Evolutionary conservation across 2,888 invertebrate species (phyloP), one percentile per base, ranked within the genome.

Genomic region (Acanthosepion pharaonis): DNA sequence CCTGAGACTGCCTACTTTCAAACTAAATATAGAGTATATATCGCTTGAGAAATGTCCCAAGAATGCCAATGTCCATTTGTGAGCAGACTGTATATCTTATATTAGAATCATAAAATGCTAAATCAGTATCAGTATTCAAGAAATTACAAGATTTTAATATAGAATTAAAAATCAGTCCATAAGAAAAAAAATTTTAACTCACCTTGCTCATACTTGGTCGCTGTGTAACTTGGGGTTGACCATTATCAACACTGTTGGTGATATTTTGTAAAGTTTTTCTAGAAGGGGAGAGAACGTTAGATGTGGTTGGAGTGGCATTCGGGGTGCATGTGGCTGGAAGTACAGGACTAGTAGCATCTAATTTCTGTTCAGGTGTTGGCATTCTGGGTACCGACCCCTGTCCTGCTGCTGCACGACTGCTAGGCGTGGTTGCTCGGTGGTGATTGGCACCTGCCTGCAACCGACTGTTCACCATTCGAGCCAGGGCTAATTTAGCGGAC

Each of bases 401-500:
- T 28, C 94, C 95, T 28, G 93, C 53, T 28, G 95, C 51, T 49
- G 94, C 94, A 28, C 55, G 94, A 51, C 53, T 94, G 53, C 33
- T 94, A 5, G 53, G 59, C 33, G 94, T 59, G 28, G 53, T 42
- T 49, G 92, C 92, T 49, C 92, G 48, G 33, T 92, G 92, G 20
- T 92, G 92, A 25, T 94, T 95, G 91, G 94, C 95, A 92, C 94
- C 94, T 94, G 96, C 97, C 95, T 96, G 96, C 94, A 96, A 96
- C 94, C 97, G 96, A 95, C 96, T 97, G 96, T 95, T 97, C 94
- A 99, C 98, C 98, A 99, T 99, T 97, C 99, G 99, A 33, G 99
- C 99, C 95, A 99, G 98, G 0, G 99, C 99, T 0, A 99, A 99
- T 98, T 99, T 99, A 6, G 96, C 96, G 48, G 94, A 95, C 28